Percentiles rank a stretch among this genome's conserved stretches.
phyloP scores from a whole-genome alignment of 2,888 invertebrate species.

The Sarcophaga subvicina region DNA sequence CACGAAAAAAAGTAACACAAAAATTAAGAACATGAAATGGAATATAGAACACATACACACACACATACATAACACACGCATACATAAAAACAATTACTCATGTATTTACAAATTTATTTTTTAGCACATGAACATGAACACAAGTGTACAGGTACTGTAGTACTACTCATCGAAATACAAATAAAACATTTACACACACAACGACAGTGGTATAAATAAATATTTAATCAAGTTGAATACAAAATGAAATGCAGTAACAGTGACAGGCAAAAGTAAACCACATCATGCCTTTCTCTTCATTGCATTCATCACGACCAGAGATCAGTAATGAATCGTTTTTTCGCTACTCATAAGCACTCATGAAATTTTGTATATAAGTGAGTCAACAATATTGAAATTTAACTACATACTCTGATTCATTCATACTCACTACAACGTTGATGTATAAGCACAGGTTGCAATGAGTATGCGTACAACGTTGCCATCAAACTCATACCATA shows the following conservation, averaged over 20 bases:
- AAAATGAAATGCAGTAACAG: neutral
- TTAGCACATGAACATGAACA: neutral
- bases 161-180: neutral
- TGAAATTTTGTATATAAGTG: no score
- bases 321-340: no score
- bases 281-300: neutral
- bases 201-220: neutral
- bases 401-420: no score
- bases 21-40: neutral
- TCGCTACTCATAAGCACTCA: no score
- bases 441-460: no score
- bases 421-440: no score
- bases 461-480: no score
- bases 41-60: neutral
- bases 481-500: no score
- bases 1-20: neutral
- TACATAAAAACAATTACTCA: no score
- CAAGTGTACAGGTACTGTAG: neutral
- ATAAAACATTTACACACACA: neutral
- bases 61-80: neutral
- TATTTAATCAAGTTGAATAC: neutral
- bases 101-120: no score
- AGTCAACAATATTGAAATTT: no score
- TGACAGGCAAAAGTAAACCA: neutral
- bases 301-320: no score